These are phyloP conservation scores for Menidia menidia DNA, from an alignment of 2,797 vertebrate species.

Conservation along the genomic window DNA sequence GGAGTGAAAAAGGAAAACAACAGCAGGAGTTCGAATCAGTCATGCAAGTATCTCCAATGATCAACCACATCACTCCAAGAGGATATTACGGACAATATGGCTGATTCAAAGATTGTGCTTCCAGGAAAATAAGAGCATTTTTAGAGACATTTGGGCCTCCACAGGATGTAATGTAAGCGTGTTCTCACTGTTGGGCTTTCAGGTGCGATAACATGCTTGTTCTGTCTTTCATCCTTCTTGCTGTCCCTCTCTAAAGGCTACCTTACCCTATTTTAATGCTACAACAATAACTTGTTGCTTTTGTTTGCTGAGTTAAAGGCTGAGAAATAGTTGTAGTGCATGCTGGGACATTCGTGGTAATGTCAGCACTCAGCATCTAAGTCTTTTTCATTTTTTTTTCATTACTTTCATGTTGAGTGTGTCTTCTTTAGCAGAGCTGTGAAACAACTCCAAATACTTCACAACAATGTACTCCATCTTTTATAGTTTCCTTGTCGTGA, in stretches of 20 bases:
- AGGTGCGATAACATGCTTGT: not conserved
- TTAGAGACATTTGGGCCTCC: slow-evolving; percentile 2
- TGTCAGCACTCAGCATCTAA: no score
- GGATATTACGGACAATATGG: slow-evolving; percentile 16
- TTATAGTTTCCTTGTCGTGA: not conserved
- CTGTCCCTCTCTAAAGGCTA: not conserved
- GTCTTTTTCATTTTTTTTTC: no score
- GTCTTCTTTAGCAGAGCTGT: no score
- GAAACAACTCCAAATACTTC: no score
- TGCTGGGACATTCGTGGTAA: no score
- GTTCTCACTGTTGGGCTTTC: not conserved
- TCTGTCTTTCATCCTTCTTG: not conserved
- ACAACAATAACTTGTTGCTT: no score
- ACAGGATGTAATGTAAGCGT: not conserved
- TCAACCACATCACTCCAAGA: not conserved
- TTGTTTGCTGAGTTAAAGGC: no score
- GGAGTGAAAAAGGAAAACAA: slow-evolving; percentile 3
- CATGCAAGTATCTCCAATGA: no score
- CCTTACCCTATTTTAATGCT: no score
- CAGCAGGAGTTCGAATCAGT: not conserved
- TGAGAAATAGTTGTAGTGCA: no score
- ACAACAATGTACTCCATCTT: not conserved
- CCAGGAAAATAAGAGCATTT: slow-evolving; percentile 2
- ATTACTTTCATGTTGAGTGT: no score
- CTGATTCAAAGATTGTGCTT: slow-evolving; percentile 21